These are phyloP conservation scores for Cheilosia vulpina DNA, from an alignment of 2,888 invertebrate species.

Conservation along the genomic window DNA sequence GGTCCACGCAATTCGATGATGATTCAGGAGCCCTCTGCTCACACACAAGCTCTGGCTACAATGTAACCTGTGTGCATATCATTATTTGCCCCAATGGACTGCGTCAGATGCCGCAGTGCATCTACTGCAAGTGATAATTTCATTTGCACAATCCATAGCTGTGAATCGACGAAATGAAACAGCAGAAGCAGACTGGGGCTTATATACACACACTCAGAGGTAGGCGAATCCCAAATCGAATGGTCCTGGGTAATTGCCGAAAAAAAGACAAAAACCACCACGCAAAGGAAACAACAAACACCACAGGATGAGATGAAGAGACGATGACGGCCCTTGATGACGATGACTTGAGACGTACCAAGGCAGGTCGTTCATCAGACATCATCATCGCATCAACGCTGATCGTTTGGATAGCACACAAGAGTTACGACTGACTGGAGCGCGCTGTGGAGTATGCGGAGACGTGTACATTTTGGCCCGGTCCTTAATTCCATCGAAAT, in stretches of 20 bases:
- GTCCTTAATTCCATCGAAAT: slow-evolving; percentile 72
- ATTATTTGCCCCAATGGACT: slow-evolving; percentile 47
- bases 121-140: slow-evolving; percentile 69
- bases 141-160: slow-evolving; percentile 64
- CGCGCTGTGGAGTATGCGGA: neutral
- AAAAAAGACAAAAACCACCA: slow-evolving; percentile 2
- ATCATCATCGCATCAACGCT: slow-evolving; percentile 74
- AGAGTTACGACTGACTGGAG: slow-evolving; percentile 54
- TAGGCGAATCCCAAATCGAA: slow-evolving; percentile 47
- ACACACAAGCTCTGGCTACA: neutral
- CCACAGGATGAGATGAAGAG: slow-evolving; percentile 35
- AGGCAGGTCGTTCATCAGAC: slow-evolving; percentile 72
- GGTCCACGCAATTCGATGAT: slow-evolving; percentile 18
- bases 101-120: slow-evolving; percentile 36
- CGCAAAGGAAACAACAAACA: neutral
- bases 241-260: slow-evolving; percentile 71
- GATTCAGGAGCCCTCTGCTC: slow-evolving; percentile 38
- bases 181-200: slow-evolving; percentile 16
- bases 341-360: slow-evolving; percentile 25
- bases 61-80: slow-evolving; percentile 49
- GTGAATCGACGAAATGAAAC: slow-evolving; percentile 30
- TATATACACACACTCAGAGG: slow-evolving; percentile 9
- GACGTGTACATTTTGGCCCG: slow-evolving; percentile 41
- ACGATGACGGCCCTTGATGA: slow-evolving; percentile 62
- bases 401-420: slow-evolving; percentile 70